Percentiles rank a stretch among this genome's conserved stretches.
Evolutionary conservation across 1,140 invertebrate genomes (phyloP).

Genomic region (Belonocnema kinseyi): DNA sequence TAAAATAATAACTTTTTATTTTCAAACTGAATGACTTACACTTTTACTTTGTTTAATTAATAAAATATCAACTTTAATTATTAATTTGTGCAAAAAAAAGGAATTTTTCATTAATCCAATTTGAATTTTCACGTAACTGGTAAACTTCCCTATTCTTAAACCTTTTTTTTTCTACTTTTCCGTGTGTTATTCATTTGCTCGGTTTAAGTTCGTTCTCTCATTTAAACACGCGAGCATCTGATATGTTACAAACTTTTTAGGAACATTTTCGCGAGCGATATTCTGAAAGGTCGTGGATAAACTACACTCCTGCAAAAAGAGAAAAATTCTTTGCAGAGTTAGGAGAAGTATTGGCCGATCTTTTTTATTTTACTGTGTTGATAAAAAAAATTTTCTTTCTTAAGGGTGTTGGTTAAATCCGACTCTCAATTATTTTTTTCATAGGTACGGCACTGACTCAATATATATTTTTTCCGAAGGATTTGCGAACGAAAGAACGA

Average conservation of each 20-base stretch:
- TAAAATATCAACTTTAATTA: too few species aligned
- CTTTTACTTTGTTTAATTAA: too few species aligned
- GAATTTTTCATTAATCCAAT: neutral
- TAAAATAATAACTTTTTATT: too few species aligned
- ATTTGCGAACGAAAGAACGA: too few species aligned
- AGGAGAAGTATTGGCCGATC: neutral
- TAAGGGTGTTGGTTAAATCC: too few species aligned
- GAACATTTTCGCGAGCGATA: conserved; percentile 71
- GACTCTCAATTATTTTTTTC: too few species aligned
- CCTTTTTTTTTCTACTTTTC: conserved; percentile 24
- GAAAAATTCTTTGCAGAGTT: neutral
- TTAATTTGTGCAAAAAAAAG: conserved; percentile 37
- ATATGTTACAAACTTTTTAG: conserved; percentile 75
- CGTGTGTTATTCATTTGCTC: conserved; percentile 33
- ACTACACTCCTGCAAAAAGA: conserved; percentile 40
- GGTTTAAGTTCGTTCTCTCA: conserved; percentile 30
- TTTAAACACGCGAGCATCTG: conserved; percentile 51
- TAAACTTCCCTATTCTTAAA: neutral
- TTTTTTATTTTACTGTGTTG: conserved; percentile 23
- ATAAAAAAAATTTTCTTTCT: neutral
- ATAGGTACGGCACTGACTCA: too few species aligned
- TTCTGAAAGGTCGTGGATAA: conserved; percentile 57
- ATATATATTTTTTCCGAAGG: too few species aligned
- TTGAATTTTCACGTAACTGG: conserved; percentile 11
- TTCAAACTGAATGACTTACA: too few species aligned